These are phyloP conservation scores for Pocillopora meandrina DNA, from an alignment of 92 coral and sea anemone species.

Conservation along the genomic window DNA sequence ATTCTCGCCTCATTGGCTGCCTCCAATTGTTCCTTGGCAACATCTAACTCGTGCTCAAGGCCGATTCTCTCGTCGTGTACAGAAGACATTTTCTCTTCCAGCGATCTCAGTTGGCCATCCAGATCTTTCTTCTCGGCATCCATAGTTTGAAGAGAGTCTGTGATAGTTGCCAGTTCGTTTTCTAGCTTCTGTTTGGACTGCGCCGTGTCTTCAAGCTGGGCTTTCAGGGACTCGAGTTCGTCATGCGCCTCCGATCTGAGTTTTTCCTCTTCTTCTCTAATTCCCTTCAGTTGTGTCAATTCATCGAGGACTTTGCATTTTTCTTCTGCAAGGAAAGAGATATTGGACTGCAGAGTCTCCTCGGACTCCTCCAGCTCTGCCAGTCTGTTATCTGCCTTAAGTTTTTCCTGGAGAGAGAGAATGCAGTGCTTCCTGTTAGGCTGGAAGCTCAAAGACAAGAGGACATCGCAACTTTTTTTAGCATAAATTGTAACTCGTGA, in stretches of 20 bases:
- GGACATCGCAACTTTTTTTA: no score
- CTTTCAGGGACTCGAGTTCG: conserved; percentile 42
- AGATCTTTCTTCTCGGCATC: conserved; percentile 41
- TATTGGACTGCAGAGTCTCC: conserved; percentile 27
- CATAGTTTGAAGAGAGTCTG: conserved; percentile 15
- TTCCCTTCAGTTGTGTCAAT: conserved; percentile 47
- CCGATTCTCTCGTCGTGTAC: conserved; percentile 68
- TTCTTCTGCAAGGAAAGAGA: conserved; percentile 34
- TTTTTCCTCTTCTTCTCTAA: conserved; percentile 36
- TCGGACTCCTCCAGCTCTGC: conserved; percentile 32
- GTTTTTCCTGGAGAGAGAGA: conserved; percentile 32
- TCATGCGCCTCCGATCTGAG: conserved; percentile 35
- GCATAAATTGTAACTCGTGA: no score
- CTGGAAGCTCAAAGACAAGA: not conserved
- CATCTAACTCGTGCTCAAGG: conserved; percentile 60
- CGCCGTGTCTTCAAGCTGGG: conserved; percentile 57
- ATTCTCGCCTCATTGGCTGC: conserved; percentile 89
- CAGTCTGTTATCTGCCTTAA: conserved; percentile 19
- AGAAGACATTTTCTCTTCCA: conserved; percentile 59
- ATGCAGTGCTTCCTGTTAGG: no score
- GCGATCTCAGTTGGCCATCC: conserved; percentile 39
- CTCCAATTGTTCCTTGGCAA: conserved; percentile 80
- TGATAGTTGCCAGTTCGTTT: conserved; percentile 41
- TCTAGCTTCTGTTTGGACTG: conserved; percentile 43
- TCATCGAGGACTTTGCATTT: conserved; percentile 49